Evolutionary conservation across 2,888 invertebrate genomes (phyloP).

Genomic region (Macrophya alboannulata): DNA sequence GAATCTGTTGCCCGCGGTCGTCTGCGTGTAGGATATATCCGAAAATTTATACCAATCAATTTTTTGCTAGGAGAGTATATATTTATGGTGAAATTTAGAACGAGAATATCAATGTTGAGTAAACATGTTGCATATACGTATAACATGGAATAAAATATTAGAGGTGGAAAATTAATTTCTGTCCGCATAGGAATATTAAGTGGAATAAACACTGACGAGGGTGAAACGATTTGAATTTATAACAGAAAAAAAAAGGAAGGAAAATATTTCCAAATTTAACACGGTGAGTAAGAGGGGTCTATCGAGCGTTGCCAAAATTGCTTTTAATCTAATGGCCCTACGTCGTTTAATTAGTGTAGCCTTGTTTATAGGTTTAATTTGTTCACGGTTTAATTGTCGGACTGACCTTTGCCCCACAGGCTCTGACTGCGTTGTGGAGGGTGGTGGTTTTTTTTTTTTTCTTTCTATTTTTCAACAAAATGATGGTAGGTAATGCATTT

Average conservation of each 20-base stretch:
- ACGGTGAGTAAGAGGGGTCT: not conserved
- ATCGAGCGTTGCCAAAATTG: constrained; percentile 39
- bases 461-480: constrained; percentile 6
- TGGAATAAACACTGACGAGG: not conserved
- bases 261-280: not conserved
- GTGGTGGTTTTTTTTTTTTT: not conserved
- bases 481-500: constrained; percentile 39
- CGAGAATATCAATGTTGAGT: not conserved
- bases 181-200: not conserved
- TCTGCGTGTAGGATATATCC: not conserved
- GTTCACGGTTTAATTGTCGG: constrained; percentile 27
- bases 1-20: not conserved
- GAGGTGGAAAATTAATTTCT: not conserved
- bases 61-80: no score
- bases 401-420: not conserved
- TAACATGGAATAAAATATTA: not conserved
- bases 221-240: not conserved
- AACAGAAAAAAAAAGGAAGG: not conserved
- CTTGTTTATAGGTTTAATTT: constrained; percentile 48
- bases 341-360: constrained; percentile 42
- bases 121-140: not conserved
- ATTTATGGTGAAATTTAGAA: not conserved
- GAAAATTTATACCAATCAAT: not conserved
- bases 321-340: constrained; percentile 41
- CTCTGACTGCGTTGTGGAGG: not conserved